A percentile compares a stretch with the other conserved stretches of the same genome.
phyloP scores from a whole-genome alignment of 2,888 invertebrate species.

The Craniophora ligustri region DNA sequence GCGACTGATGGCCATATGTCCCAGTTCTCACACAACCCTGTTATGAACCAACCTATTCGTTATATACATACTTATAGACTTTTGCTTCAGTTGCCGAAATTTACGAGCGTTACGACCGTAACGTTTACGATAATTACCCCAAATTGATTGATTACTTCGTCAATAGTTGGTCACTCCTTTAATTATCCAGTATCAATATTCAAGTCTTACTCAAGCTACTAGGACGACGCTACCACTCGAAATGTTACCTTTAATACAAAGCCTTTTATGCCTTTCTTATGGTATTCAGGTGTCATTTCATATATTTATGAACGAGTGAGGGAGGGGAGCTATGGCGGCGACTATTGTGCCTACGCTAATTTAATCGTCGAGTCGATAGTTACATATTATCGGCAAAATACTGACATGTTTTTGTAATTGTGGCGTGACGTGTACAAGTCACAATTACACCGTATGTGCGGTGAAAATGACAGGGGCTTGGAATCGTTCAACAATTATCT shows the following conservation, averaged over 20 bases:
- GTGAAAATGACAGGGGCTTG: slow-evolving; percentile 53
- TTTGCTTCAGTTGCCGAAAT: too few species aligned
- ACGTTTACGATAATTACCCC: neutral
- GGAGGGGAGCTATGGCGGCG: neutral
- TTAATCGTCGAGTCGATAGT: slow-evolving; percentile 13
- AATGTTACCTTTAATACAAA: too few species aligned
- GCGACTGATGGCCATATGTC: slow-evolving; percentile 11
- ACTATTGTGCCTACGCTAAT: slow-evolving; percentile 3
- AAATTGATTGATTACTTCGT: neutral
- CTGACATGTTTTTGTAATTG: slow-evolving; percentile 78
- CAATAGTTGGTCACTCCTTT: neutral
- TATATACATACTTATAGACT: too few species aligned
- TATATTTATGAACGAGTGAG: neutral
- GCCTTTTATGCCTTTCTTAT: neutral
- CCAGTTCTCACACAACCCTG: slow-evolving; percentile 27
- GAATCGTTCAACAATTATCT: slow-evolving; percentile 63
- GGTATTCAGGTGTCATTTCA: neutral
- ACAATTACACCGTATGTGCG: slow-evolving; percentile 82
- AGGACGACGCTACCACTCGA: too few species aligned
- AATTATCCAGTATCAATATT: neutral
- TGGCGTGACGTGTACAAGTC: slow-evolving; percentile 67
- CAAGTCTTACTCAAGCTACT: neutral
- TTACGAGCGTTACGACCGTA: neutral
- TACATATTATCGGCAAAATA: slow-evolving; percentile 55
- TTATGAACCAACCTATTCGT: slow-evolving; percentile 7